phyloP scores from a whole-genome alignment of 2,888 invertebrate species.

The Lasius fuliginosus region DNA sequence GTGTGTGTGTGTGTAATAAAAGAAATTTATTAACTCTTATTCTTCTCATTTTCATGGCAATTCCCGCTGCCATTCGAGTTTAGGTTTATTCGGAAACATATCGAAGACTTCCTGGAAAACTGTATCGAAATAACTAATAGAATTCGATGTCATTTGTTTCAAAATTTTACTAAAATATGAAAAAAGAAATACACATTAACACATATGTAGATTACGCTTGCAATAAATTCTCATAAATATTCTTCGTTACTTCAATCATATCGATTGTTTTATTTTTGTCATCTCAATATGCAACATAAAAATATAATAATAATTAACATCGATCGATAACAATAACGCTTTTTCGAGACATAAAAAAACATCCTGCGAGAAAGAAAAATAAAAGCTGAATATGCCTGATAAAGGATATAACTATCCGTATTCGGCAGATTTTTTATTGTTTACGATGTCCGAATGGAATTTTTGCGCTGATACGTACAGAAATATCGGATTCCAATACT shows the following conservation, averaged over 20 bases:
- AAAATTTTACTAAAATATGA: neutral
- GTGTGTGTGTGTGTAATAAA: neutral
- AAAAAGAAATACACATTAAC: neutral
- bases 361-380: neutral
- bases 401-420: neutral
- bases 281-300: neutral
- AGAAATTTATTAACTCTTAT: neutral
- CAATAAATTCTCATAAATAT: neutral
- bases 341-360: neutral
- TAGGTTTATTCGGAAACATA: neutral
- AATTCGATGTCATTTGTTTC: neutral
- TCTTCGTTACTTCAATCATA: neutral
- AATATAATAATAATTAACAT: constrained; percentile 4
- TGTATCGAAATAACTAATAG: neutral
- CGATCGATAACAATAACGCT: neutral
- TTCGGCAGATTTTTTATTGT: constrained; percentile 30
- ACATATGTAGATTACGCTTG: neutral
- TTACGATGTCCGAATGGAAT: constrained; percentile 30
- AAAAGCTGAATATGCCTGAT: neutral
- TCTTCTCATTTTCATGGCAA: neutral
- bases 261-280: neutral
- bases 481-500: constrained; percentile 41
- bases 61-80: neutral
- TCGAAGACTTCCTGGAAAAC: neutral
- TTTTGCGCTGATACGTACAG: constrained; percentile 18